Conservation (phyloP, 2,888 invertebrate species). For the Lasioglossum zephyrum region DNA sequence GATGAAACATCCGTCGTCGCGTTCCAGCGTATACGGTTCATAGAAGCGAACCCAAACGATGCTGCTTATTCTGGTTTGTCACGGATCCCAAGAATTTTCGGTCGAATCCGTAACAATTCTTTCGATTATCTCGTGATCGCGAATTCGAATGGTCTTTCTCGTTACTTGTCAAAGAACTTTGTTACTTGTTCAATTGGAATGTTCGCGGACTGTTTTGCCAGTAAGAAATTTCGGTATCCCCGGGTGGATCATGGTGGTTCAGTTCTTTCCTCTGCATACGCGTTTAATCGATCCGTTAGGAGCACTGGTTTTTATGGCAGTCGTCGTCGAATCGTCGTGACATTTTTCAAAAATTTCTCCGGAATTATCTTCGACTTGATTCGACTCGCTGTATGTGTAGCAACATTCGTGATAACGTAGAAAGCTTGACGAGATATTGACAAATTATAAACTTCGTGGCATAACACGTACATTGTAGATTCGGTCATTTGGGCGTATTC, state of each 20-base stretch:
- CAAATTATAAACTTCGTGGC: conserved; percentile 16
- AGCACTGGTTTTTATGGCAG: not conserved
- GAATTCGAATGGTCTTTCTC: not conserved
- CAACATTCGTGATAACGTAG: too few relatives aligned
- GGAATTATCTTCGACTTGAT: not conserved
- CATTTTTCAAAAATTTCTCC: not conserved
- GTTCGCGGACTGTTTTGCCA: not conserved
- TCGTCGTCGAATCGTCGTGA: not conserved
- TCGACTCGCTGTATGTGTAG: not conserved
- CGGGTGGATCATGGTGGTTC: not conserved
- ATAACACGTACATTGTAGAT: not conserved
- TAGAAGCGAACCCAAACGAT: not conserved
- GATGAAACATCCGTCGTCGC: not conserved
- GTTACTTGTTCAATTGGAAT: not conserved
- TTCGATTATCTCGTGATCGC: not conserved
- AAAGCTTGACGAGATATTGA: not conserved
- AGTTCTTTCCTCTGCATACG: not conserved
- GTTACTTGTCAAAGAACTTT: not conserved
- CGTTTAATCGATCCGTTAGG: conserved; percentile 24
- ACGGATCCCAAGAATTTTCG: not conserved
- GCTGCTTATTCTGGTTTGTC: not conserved
- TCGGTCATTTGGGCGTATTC: conserved; percentile 59
- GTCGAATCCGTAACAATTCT: not conserved
- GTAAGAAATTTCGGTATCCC: not conserved
- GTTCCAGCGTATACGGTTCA: not conserved